phyloP scores from a whole-genome alignment of 2,113 vertebrate species.

The Connochaetes taurinus region DNA sequence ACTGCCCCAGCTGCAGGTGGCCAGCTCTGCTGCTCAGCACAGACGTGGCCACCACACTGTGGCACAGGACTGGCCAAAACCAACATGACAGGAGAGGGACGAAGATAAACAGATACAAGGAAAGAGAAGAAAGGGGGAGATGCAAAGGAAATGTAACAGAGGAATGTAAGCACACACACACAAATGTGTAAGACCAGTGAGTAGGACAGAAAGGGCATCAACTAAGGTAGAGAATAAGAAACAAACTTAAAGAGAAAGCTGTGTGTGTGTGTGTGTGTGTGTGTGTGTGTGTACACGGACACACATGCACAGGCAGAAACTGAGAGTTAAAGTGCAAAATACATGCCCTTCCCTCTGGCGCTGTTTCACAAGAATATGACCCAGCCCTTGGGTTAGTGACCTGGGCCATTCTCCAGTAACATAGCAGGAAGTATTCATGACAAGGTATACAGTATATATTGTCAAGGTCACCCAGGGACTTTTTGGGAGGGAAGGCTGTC shows the following conservation, averaged over 20 bases:
- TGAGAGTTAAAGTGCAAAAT: background rate
- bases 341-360: background rate
- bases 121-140: background rate
- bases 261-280: background rate
- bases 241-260: slow-evolving; percentile 8
- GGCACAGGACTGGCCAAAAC: slow-evolving; percentile 21
- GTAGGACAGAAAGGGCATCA: background rate
- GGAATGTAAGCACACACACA: background rate
- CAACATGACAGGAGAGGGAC: slow-evolving; percentile 6
- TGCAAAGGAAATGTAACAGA: slow-evolving; percentile 18
- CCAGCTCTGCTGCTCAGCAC: background rate
- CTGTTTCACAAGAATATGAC: background rate
- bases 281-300: background rate
- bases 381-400: background rate
- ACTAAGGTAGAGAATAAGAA: background rate
- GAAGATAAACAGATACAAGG: slow-evolving; percentile 14
- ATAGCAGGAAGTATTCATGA: background rate
- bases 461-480: background rate
- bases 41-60: background rate
- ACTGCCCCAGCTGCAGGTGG: background rate
- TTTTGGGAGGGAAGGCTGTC: background rate
- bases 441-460: background rate
- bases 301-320: background rate
- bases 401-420: background rate
- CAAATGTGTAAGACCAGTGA: background rate